Base-by-base conservation (phyloP, 2,797 vertebrate genomes). In the Neoniphon sammara region DNA sequence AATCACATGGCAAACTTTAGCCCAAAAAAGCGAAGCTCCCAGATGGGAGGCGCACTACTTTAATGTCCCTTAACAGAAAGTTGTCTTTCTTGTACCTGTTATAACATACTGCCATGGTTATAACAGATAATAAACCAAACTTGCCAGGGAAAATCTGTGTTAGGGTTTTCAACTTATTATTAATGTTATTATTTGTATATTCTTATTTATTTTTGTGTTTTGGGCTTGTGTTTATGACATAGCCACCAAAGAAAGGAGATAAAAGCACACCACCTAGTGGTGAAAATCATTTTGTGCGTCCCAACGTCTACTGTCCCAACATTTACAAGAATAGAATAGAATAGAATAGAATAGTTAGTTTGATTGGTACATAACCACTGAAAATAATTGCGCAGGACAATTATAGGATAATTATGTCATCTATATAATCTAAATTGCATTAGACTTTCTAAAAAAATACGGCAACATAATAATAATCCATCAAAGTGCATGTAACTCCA, bases 201-300 rank as follows among this genome's bases (percentile, higher is more conserved):
- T n/a, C 0, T n/a, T 4, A 27, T n/a, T 1, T 53, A 0, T 3
- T 36, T 1, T 3, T 7, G 11, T 71, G 60, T 30, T 61, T 60
- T 54, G 6, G 12, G 10, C 1, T 3, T 15, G 39, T 14, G 8
- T 15, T 44, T 31, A 31, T 31, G 5, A 64, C 15, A 1, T 18
- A 0, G 10, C 27, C 2, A 0, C 12, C 6, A 30, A 4, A 0
- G 54, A 70, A 72, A 76, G 30, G 64, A 50, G 61, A 73, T 27
- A 23, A 60, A 52, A 76, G 59, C 12, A 10, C 80, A 4, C 88
- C 87, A 80, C 17, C 89, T 89, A 81, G 84, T 85, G 91, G 87
- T 42, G 0, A 67, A 59, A 67, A 7, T 7, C 0, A 12, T 5
- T 30, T 20, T 0, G 15, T 50, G 67, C 65, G 2, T 53, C 27